Evolutionary conservation across 2,113 vertebrate genomes (phyloP), one percentile per base, ranked within the genome.

Genomic region (Microcebus tavaratra): DNA sequence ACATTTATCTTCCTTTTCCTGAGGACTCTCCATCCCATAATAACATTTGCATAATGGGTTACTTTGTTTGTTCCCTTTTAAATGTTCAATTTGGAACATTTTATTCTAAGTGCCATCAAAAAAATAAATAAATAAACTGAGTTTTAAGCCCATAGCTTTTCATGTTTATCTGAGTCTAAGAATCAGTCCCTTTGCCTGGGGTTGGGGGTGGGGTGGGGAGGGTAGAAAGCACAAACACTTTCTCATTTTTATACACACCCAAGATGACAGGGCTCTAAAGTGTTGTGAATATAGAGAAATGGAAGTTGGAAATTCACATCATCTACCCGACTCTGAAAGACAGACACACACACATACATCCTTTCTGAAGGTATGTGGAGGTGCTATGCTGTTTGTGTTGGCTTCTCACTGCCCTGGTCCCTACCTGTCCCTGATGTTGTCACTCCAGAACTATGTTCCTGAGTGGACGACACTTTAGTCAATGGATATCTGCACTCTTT

Each of bases 61-160:
- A 84, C 63, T 95, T 96, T 97, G 96, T 97, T 97, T 97, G 96
- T 98, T 98, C 85, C 78, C 59, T 94, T 96, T 96, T 96, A 95
- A 97, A 97, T 92, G 97, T 96, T 97, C 96, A 85, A 93, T 95
- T 95, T 92, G 73, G 92, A 98, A 97, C 88, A 97, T 95, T 97
- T 96, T 90, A 96, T 98, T 97, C 96, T 90, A 95, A 94, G 67
- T 88, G 81, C 73, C 85, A 83, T 91, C 48, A 96, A 92, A 97
- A 97, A 97, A 96, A 93, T 93, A 97, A 97, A 97, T 75, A 97
- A 83, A 97, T 75, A 97, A 83, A 79, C 3, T 13, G 72, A 84
- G 87, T 97, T 94, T 80, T 87, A 96, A 97, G 65, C 83, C 80
- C 83, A 82, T 21, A 84, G 55, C 39, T 96, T 95, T 96, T 96